Base-by-base conservation (phyloP, 2,888 invertebrate species). In the Nomada lathburiana region DNA sequence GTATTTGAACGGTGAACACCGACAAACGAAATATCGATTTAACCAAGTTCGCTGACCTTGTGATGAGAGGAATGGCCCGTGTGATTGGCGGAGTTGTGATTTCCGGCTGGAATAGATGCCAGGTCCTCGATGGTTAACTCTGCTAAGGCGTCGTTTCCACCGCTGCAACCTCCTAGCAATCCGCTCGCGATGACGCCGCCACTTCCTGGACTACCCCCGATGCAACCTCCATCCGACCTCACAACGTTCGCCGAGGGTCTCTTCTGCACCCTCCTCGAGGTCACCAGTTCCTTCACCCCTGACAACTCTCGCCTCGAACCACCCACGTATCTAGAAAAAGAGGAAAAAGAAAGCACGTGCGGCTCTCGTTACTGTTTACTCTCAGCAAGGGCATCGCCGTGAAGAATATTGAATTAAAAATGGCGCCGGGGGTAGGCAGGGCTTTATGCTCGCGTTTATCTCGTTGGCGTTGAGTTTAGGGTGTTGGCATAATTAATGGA, bases 71-170 rank as follows among this genome's bases (percentile, higher is more conserved):
- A 90, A 90, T 93, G 93, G 86, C 91, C 91, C 77, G 91, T 89
- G 85, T 92, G 92, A 91, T 92, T 93, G 79, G 91, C 88, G 75
- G 90, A 87, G 80, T 89, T 89, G 85, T 93, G 93, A 89, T 92
- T 93, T 88, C 92, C 92, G 83, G 91, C 92, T 85, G 93, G 92
- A 88, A 92, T 92, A 83, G 93, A 92, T 88, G 93, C 93, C 93
- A 92, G 93, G 90, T 93, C 93, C 92, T 93, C 93, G 89, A 93
- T 92, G 70, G 92, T 93, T 83, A 93, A 88, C 85, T 92, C 92
- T 53, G 93, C 92, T 92, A 93, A 92, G 84, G 93, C 93, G 93
- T 92, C 93, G 90, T 85, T 93, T 70, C 93, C 92, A 71, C 92
- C 93, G 83, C 93, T 93, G 87, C 93, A 93, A 62, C 92, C 91